These are phyloP conservation scores for Riparia riparia DNA, from an alignment of 2,113 vertebrate genomes.

Conservation along the genomic window DNA sequence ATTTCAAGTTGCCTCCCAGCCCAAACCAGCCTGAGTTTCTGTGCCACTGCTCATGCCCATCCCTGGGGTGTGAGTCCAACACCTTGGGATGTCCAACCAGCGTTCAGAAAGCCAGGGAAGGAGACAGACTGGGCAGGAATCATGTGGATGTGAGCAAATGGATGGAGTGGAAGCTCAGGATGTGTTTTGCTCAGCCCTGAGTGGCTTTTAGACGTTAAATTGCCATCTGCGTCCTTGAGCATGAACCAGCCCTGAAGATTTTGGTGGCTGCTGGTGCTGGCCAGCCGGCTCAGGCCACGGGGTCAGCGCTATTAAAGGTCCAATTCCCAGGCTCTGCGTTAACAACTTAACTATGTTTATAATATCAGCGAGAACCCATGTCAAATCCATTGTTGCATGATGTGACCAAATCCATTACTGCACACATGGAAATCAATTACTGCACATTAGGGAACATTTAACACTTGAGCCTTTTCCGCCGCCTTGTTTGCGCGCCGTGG, in stretches of 20 bases:
- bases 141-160: fast-evolving
- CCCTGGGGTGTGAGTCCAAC: neutral
- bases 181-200: fast-evolving
- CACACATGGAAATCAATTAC: constrained; percentile 72
- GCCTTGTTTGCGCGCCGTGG: constrained; percentile 28
- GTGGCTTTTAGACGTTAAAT: neutral
- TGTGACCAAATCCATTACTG: constrained; percentile 61
- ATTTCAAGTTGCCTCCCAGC: neutral
- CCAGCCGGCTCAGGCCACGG: neutral
- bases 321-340: neutral
- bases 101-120: fast-evolving
- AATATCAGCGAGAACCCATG: constrained; percentile 52
- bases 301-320: neutral
- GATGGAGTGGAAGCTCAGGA: fast-evolving
- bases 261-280: neutral
- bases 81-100: too few relatives aligned
- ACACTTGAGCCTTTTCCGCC: constrained; percentile 57
- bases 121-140: neutral
- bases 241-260: neutral
- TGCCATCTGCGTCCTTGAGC: neutral
- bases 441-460: constrained; percentile 68
- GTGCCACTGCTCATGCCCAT: neutral
- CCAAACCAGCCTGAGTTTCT: neutral
- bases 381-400: constrained; percentile 68
- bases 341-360: constrained; percentile 44